A percentile compares a stretch with the other conserved stretches of the same genome.
phyloP scores from a whole-genome alignment of 2,797 vertebrate species.

The Novumbra hubbsi region DNA sequence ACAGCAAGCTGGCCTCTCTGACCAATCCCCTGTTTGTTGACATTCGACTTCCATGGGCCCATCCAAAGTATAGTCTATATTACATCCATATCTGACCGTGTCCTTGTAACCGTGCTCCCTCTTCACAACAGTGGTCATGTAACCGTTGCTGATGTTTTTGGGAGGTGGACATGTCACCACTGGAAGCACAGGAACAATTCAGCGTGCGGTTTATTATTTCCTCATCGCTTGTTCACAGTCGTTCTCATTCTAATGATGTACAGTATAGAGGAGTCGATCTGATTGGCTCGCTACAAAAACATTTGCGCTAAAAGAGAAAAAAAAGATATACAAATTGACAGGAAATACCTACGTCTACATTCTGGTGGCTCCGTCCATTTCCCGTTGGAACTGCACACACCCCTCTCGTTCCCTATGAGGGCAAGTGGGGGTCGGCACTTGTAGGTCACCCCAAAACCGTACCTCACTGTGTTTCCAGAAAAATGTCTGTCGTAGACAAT shows the following conservation, averaged over 20 bases:
- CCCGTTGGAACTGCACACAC: conserved; percentile 71
- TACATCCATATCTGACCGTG: conserved; percentile 78
- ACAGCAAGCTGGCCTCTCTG: conserved; percentile 79
- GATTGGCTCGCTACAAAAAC: no score
- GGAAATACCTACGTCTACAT: conserved; percentile 73
- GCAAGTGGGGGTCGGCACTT: conserved; percentile 70
- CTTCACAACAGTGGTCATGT: conserved; percentile 64
- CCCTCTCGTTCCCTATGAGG: conserved; percentile 73
- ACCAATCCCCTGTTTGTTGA: conserved; percentile 77
- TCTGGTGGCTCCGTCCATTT: conserved; percentile 79
- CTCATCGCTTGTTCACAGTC: neutral
- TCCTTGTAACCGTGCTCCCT: conserved; percentile 70
- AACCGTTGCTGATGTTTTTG: conserved; percentile 76
- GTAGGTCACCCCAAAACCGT: conserved; percentile 65
- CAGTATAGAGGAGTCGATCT: no score
- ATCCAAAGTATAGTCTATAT: conserved; percentile 65
- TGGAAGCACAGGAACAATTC: conserved; percentile 43
- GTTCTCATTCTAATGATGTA: no score
- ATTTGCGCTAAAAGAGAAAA: neutral
- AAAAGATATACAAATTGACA: neutral
- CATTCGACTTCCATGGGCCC: conserved; percentile 73
- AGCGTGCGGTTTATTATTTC: neutral
- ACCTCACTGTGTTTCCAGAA: conserved; percentile 58
- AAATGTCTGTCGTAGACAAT: conserved; percentile 55
- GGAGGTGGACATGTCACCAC: conserved; percentile 83